These are phyloP conservation scores for Prunella himalayana DNA, from an alignment of 2,113 vertebrate species.

Conservation along the genomic window DNA sequence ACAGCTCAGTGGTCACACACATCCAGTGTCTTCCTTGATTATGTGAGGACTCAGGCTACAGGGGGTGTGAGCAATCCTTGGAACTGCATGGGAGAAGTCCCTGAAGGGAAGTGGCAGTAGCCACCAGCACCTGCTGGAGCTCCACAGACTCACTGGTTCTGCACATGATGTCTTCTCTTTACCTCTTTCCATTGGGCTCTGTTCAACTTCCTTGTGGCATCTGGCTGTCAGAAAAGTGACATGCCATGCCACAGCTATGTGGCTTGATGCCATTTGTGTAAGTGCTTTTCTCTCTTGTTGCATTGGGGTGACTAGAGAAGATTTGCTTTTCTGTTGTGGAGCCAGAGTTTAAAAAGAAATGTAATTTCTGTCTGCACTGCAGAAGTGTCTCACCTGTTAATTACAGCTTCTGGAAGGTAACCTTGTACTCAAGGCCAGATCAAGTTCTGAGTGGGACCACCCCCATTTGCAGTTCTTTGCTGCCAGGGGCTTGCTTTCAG, in stretches of 20 bases:
- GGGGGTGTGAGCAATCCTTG: neutral
- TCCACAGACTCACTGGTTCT: neutral
- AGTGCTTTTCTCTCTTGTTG: neutral
- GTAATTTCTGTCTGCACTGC: neutral
- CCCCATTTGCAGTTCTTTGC: neutral
- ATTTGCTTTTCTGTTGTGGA: neutral
- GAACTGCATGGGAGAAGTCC: neutral
- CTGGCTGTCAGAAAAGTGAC: neutral
- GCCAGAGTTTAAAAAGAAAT: neutral
- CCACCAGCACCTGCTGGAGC: neutral
- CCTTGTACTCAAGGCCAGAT: neutral
- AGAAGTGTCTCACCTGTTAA: neutral
- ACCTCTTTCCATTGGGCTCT: neutral
- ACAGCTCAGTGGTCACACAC: neutral
- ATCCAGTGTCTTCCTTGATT: neutral
- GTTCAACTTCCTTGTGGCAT: neutral
- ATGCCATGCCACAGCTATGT: neutral
- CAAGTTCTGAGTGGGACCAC: neutral
- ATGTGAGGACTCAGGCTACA: accelerated
- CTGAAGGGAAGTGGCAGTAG: neutral
- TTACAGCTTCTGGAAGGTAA: neutral
- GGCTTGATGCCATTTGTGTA: neutral
- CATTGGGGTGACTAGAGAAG: neutral
- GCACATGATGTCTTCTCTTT: neutral
- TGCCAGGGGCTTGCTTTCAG: neutral